Evolutionary conservation across 2,113 vertebrate genomes (phyloP).

Genomic region (Genyomyrus donnyi): DNA sequence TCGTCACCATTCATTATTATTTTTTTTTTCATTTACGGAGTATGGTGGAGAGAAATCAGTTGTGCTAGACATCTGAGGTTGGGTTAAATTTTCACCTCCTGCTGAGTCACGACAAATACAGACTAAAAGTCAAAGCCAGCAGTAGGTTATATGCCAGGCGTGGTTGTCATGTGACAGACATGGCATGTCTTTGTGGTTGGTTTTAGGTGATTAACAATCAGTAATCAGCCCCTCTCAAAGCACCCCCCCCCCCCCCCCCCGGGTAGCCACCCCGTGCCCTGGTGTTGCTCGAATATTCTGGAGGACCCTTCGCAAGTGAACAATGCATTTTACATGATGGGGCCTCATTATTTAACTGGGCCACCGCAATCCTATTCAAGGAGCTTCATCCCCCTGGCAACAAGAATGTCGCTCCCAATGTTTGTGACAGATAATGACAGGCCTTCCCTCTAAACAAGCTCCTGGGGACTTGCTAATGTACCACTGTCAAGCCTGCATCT

Average conservation of each 20-base stretch:
- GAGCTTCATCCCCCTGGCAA: conserved; percentile 12
- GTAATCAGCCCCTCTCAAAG: background rate
- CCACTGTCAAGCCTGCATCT: conserved; percentile 8
- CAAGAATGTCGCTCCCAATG: background rate
- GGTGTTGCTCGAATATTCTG: background rate
- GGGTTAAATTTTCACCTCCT: conserved; percentile 1
- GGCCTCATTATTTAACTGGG: conserved; percentile 25
- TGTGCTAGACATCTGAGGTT: background rate
- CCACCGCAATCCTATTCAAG: conserved; percentile 15
- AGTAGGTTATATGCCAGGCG: background rate
- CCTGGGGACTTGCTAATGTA: background rate
- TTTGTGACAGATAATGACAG: conserved; percentile 22
- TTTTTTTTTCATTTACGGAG: conserved; percentile 9
- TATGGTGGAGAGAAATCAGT: conserved; percentile 9
- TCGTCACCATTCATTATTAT: conserved; percentile 27
- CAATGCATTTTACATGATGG: conserved; percentile 10
- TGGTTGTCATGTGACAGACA: background rate
- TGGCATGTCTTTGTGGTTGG: background rate
- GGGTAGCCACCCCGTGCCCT: background rate
- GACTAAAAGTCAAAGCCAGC: background rate
- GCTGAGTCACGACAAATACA: background rate
- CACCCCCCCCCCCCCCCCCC: background rate
- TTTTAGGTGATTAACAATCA: background rate
- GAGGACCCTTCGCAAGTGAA: background rate
- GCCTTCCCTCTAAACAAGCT: background rate